Evolutionary conservation across 2,113 vertebrate genomes (phyloP).

Genomic region (Sebastes fasciatus): DNA sequence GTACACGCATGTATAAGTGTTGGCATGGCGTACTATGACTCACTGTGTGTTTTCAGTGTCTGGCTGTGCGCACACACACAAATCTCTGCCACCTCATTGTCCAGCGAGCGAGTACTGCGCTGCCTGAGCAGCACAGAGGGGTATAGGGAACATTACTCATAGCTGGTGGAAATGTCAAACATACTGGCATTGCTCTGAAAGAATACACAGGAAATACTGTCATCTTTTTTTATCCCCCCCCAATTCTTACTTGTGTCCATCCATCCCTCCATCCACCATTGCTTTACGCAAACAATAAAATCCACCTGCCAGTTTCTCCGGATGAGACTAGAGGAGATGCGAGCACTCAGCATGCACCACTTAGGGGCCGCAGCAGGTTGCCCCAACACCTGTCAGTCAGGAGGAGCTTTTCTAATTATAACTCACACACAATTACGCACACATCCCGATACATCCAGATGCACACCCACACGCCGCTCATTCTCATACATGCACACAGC

Average conservation of each 20-base stretch:
- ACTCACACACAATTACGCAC: slow-evolving; percentile 34
- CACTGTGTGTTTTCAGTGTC: slow-evolving; percentile 43
- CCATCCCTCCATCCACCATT: not conserved
- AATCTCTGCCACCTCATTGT: slow-evolving; percentile 60
- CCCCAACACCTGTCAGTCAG: slow-evolving; percentile 66
- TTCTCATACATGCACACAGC: not conserved
- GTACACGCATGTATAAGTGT: slow-evolving; percentile 10
- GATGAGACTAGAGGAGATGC: slow-evolving; percentile 18
- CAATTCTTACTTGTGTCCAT: slow-evolving; percentile 14
- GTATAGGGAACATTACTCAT: slow-evolving; percentile 60
- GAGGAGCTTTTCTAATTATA: slow-evolving; percentile 49
- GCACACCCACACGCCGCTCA: slow-evolving; percentile 2
- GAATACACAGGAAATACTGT: slow-evolving; percentile 38
- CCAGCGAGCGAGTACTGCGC: slow-evolving; percentile 25
- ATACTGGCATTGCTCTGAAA: slow-evolving; percentile 36
- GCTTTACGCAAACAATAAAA: slow-evolving; percentile 7
- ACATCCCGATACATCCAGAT: slow-evolving; percentile 16
- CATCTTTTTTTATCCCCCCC: slow-evolving; percentile 33
- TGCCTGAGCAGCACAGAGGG: slow-evolving; percentile 13
- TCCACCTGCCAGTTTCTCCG: slow-evolving; percentile 31
- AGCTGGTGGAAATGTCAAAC: slow-evolving; percentile 63
- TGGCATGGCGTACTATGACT: slow-evolving; percentile 46
- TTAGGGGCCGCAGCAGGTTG: slow-evolving; percentile 47
- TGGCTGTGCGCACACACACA: slow-evolving; percentile 44
- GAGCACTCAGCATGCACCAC: slow-evolving; percentile 48